phyloP scores from a whole-genome alignment of 2,113 vertebrate species.

The Pipa parva region DNA sequence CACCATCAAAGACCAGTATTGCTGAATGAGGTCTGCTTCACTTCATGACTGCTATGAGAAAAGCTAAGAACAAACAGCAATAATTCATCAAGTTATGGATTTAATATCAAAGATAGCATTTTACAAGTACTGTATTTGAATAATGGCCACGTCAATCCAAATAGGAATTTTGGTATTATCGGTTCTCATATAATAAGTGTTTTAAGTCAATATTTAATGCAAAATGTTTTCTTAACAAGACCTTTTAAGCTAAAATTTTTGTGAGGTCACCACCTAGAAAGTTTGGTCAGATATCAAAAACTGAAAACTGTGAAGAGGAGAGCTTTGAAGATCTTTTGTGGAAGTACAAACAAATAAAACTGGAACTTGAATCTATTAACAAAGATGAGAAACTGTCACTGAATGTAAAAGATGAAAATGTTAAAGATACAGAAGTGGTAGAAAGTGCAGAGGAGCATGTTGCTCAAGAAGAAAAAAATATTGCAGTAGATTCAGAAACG shows the following conservation, averaged over 20 bases:
- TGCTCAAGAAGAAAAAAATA: slow-evolving; percentile 54
- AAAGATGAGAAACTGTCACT: slow-evolving; percentile 89
- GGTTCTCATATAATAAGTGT: too few species aligned
- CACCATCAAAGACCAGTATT: too few species aligned
- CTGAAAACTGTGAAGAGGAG: slow-evolving; percentile 77
- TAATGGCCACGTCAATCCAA: too few species aligned
- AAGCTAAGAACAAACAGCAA: too few species aligned
- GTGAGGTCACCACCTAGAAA: slow-evolving; percentile 72
- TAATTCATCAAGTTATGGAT: too few species aligned
- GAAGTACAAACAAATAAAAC: slow-evolving; percentile 94
- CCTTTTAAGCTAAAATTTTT: slow-evolving; percentile 73
- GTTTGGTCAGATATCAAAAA: slow-evolving; percentile 64
- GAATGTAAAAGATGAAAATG: slow-evolving; percentile 62
- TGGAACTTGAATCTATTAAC: slow-evolving; percentile 91
- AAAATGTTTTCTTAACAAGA: slow-evolving; percentile 69
- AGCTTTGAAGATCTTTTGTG: slow-evolving; percentile 92
- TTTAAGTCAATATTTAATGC: too few species aligned
- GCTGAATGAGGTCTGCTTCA: too few species aligned
- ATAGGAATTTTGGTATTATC: too few species aligned
- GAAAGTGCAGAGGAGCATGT: slow-evolving; percentile 46
- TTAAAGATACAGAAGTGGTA: slow-evolving; percentile 48
- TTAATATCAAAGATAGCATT: too few species aligned
- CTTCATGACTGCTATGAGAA: too few species aligned
- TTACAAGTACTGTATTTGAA: too few species aligned
- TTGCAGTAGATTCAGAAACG: slow-evolving; percentile 58